A percentile compares a stretch with the other conserved stretches of the same genome.
Evolutionary conservation across 2,113 vertebrate genomes (phyloP).

Genomic region (Sapayoa aenigma): DNA sequence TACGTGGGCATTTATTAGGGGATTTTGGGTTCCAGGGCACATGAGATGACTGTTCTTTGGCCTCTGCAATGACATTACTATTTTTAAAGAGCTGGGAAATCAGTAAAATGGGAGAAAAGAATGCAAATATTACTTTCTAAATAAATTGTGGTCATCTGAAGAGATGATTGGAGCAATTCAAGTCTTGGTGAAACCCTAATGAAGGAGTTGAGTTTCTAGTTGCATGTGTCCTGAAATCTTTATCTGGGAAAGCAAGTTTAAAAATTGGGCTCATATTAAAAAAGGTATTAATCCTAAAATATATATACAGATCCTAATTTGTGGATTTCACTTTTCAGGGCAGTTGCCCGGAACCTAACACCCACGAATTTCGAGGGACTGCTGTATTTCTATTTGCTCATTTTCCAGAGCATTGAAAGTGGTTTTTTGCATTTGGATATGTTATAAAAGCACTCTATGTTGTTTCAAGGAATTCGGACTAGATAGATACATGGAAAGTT

Average conservation of each 20-base stretch:
- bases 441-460: not conserved
- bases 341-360: too few relatives aligned
- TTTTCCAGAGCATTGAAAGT: not conserved
- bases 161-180: not conserved
- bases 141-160: not conserved
- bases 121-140: not conserved
- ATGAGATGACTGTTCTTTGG: not conserved
- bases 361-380: too few relatives aligned
- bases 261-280: not conserved
- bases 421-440: not conserved
- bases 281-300: too few relatives aligned
- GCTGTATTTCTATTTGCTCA: not conserved
- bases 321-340: too few relatives aligned
- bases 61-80: not conserved
- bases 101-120: not conserved
- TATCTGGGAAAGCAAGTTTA: not conserved
- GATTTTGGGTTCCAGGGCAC: not conserved
- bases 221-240: not conserved
- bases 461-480: not conserved
- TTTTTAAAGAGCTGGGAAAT: conserved; percentile 20
- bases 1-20: not conserved
- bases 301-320: too few relatives aligned
- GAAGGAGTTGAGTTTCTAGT: not conserved
- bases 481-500: not conserved
- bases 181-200: not conserved